phyloP scores from a whole-genome alignment of 2,888 invertebrate species.

The Teleogryllus oceanicus region DNA sequence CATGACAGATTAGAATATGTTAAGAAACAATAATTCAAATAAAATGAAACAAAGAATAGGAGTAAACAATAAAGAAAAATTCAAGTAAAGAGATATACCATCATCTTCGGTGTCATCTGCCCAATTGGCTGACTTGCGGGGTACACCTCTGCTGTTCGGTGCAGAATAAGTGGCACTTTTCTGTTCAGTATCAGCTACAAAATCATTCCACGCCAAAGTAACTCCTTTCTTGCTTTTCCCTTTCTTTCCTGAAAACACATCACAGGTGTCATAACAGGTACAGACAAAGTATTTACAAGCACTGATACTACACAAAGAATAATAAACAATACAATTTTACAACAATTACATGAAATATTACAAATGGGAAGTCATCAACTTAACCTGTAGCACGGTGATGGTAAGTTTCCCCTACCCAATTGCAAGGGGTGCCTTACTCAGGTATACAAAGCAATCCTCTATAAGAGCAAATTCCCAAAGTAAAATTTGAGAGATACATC shows the following conservation, averaged over 20 bases:
- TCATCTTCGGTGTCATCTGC: constrained; percentile 79
- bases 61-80: constrained; percentile 19
- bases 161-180: constrained; percentile 50
- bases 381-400: no score
- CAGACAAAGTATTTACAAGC: no score
- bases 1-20: not conserved
- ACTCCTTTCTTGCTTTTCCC: constrained; percentile 82
- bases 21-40: constrained; percentile 38
- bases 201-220: constrained; percentile 74
- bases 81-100: constrained; percentile 53
- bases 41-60: constrained; percentile 29
- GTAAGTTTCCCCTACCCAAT: no score
- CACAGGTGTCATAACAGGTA: not conserved
- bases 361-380: no score
- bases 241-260: constrained; percentile 67
- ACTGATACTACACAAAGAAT: no score
- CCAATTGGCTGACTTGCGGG: constrained; percentile 62
- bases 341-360: no score
- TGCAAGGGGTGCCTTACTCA: no score
- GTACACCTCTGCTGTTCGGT: constrained; percentile 51
- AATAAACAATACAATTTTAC: no score
- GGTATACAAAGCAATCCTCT: no score
- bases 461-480: no score
- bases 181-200: constrained; percentile 61
- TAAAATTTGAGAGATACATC: no score